These are phyloP conservation scores for Crenuchus spilurus DNA, from an alignment of 2,797 vertebrate genomes.

Conservation along the genomic window DNA sequence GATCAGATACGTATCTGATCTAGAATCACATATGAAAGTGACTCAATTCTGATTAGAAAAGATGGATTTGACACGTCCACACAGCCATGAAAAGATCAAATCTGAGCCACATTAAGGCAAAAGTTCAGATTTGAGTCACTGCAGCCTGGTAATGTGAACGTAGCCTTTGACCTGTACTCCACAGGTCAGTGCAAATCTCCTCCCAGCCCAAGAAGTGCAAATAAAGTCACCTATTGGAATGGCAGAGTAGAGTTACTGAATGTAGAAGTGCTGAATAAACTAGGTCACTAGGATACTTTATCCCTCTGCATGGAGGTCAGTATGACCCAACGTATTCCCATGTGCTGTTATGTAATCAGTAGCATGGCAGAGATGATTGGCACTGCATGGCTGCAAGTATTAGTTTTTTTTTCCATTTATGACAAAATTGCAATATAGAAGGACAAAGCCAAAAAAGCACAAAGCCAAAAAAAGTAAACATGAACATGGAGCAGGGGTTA, in stretches of 20 bases:
- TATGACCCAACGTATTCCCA: not conserved
- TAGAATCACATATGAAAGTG: too few species aligned
- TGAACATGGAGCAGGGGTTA: not conserved
- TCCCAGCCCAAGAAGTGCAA: constrained; percentile 57
- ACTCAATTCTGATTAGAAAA: too few species aligned
- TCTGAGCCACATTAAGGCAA: too few species aligned
- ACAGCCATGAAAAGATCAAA: too few species aligned
- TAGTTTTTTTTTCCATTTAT: too few species aligned
- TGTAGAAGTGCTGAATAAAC: constrained; percentile 44
- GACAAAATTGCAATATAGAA: too few species aligned
- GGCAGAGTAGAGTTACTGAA: constrained; percentile 50
- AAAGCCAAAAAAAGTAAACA: constrained; percentile 11
- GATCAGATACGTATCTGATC: too few species aligned
- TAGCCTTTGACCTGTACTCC: constrained; percentile 14
- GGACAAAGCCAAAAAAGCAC: too few species aligned
- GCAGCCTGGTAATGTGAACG: too few species aligned
- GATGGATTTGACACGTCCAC: too few species aligned
- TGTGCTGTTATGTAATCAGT: not conserved
- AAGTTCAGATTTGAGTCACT: too few species aligned
- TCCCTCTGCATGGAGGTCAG: constrained; percentile 12
- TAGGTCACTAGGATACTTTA: constrained; percentile 62
- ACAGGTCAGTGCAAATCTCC: constrained; percentile 9
- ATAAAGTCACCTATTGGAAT: constrained; percentile 41
- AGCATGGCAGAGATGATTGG: not conserved
- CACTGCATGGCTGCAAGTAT: not conserved